Percentiles rank a stretch among this genome's conserved stretches.
These are phyloP conservation scores for Orthonyx spaldingii DNA, from an alignment of 2,113 vertebrate species.

Conservation along the genomic window DNA sequence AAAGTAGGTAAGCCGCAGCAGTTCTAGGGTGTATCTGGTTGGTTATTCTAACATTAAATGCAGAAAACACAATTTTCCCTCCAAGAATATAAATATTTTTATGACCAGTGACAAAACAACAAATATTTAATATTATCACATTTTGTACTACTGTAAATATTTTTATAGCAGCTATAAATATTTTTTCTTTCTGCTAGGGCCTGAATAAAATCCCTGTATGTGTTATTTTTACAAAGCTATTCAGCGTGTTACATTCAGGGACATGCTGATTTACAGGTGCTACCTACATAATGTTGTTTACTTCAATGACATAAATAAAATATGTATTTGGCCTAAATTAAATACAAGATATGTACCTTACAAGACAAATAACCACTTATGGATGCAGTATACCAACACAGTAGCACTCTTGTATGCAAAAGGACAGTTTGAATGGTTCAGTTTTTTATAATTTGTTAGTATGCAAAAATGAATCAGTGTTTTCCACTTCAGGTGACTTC, in stretches of 20 bases:
- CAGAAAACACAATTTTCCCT: neutral
- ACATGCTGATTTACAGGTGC: slow-evolving; percentile 26
- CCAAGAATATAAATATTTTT: neutral
- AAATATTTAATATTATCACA: slow-evolving; percentile 11
- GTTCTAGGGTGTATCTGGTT: neutral
- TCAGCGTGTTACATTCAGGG: neutral
- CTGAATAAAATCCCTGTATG: neutral
- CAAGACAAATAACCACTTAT: slow-evolving; percentile 7
- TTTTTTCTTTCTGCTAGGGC: neutral
- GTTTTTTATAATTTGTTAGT: neutral
- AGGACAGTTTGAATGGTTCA: neutral
- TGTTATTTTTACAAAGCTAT: slow-evolving; percentile 1
- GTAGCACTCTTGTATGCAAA: neutral
- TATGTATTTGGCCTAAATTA: slow-evolving; percentile 11
- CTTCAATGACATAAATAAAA: slow-evolving; percentile 29
- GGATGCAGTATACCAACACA: neutral
- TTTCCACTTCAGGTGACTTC: slow-evolving; percentile 46
- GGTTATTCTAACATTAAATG: neutral
- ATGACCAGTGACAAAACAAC: neutral
- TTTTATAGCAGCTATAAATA: slow-evolving; percentile 18
- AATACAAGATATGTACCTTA: neutral
- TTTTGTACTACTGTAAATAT: slow-evolving; percentile 20
- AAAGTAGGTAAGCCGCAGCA: accelerated
- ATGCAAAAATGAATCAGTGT: slow-evolving; percentile 4
- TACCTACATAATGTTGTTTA: slow-evolving; percentile 6